Conservation (phyloP, 2,113 vertebrate species). For the Saguinus imperator region DNA sequence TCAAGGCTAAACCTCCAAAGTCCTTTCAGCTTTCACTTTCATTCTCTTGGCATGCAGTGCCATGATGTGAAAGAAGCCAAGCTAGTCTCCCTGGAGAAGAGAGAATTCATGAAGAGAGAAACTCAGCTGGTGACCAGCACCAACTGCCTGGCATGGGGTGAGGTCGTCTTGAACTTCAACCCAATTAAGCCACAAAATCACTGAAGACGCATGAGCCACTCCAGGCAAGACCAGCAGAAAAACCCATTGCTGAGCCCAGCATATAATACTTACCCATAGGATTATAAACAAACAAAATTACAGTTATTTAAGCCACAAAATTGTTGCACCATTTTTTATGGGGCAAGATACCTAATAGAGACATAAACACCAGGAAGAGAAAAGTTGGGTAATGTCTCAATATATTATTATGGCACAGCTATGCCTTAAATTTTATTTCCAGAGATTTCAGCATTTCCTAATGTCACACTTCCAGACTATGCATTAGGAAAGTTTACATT, state of each 20-base stretch:
- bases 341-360: neutral
- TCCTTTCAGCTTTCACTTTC: neutral
- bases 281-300: neutral
- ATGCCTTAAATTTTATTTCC: neutral
- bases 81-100: neutral
- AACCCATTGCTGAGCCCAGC: neutral
- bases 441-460: neutral
- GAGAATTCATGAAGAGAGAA: neutral
- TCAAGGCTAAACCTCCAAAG: neutral
- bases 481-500: neutral
- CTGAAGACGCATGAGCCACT: neutral
- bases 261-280: neutral
- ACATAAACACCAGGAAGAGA: neutral
- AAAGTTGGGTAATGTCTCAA: rapidly evolving
- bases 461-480: neutral
- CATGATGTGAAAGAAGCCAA: neutral
- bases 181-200: neutral
- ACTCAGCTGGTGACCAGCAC: neutral
- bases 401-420: neutral
- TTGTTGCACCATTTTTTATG: neutral
- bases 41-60: neutral
- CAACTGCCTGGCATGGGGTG: neutral
- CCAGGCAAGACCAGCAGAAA: neutral
- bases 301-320: neutral
- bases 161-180: neutral